Percentiles rank a stretch among this genome's conserved stretches.
phyloP scores from a whole-genome alignment of 2,797 vertebrate genomes.

The Lacerta viridis region DNA sequence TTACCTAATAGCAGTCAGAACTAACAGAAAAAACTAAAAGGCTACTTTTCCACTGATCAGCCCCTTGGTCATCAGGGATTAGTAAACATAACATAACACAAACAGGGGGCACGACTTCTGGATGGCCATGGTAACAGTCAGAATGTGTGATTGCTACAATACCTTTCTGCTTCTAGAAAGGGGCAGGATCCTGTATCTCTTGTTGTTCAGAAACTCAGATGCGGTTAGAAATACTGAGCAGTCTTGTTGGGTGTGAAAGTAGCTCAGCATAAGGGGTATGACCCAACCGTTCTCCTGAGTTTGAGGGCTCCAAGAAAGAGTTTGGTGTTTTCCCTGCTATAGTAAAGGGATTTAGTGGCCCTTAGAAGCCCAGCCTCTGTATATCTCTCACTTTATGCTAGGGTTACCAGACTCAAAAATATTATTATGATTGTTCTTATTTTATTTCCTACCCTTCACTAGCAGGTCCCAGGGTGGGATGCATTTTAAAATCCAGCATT shows the following conservation, averaged over 20 bases:
- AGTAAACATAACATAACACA: neutral
- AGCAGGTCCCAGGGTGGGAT: no score
- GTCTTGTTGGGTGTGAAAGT: neutral
- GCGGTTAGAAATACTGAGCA: neutral
- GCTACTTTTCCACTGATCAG: neutral
- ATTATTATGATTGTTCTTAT: neutral
- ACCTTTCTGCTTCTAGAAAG: neutral
- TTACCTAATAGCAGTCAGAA: accelerated
- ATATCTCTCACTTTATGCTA: neutral
- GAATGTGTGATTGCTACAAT: neutral
- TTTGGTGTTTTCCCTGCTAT: neutral
- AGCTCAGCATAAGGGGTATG: neutral
- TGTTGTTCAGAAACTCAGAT: neutral
- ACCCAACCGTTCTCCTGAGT: neutral
- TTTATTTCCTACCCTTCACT: no score
- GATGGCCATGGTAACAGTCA: neutral
- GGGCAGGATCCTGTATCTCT: neutral
- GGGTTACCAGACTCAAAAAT: neutral
- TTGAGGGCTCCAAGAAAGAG: neutral
- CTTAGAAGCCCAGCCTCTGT: neutral
- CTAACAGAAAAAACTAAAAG: accelerated
- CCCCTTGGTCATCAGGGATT: neutral
- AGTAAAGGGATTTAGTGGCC: neutral
- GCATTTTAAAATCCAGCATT: no score
- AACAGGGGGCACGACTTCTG: neutral